Base-by-base conservation (phyloP, 1,140 invertebrate genomes). In the Hyles euphorbiae region DNA sequence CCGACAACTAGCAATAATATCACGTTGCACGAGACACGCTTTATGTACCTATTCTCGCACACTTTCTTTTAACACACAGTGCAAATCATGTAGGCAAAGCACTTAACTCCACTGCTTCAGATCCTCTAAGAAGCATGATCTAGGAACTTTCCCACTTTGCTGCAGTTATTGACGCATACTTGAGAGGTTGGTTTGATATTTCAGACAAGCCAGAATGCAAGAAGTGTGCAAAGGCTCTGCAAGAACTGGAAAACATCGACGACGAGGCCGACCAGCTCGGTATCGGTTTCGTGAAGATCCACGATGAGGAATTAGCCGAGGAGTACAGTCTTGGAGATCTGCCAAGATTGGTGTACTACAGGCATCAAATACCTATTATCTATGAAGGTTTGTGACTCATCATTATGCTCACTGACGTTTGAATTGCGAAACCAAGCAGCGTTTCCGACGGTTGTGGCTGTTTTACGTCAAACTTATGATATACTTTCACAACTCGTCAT, bases 241-340 rank as follows among this genome's bases (percentile, higher is more conserved):
- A 95, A 89, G 95, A 97, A 89, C 83, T 98, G 82, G 97, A 98
- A 87, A 98, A 98, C 88, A 98, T 98, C 75, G 96, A 98, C 78
- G 96, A 98, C 78, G 97, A 98, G 87, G 97, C 97, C n/a, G 97
- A 98, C 89, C 96, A 98, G 80, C 91, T 98, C 60, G 96, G 96
- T 50, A 98, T 98, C 78, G 96, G 96, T 63, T 98, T 98, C 83
- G 97, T 98, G 32, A 98, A 98, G 88, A 98, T 98, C 76, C 94
- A 96, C 66, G 97, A 98, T 83, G 95, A 97, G 88, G 92, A 93
- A 76, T 90, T 98, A 60, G 96, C 96, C 58, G 95, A 97, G 81
- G 96, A 98, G 85, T 98, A 98, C 90, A 97, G 96, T 90, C 91
- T 98, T 76, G 96, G 95, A 72, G 91, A 93, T 53, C 90, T 98